phyloP scores from a whole-genome alignment of 2,113 vertebrate species.

The Telmatochromis bifrenatus region DNA sequence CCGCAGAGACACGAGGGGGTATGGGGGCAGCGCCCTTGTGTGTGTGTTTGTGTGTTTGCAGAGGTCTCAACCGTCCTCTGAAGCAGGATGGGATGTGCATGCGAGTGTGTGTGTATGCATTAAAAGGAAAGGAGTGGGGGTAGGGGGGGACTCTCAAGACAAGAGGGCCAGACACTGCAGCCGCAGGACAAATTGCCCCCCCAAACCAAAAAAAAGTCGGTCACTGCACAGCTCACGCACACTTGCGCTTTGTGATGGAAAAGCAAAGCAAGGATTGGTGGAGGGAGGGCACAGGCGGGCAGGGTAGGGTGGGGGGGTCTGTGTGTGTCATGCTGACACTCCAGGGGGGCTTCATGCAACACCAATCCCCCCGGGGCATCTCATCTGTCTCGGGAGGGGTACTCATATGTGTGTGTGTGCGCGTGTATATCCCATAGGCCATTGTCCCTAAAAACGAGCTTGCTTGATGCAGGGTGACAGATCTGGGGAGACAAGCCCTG shows the following conservation, averaged over 20 bases:
- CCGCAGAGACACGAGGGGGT: background rate
- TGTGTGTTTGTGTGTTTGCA: slow-evolving; percentile 15
- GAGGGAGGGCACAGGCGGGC: background rate
- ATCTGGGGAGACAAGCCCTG: slow-evolving; percentile 45
- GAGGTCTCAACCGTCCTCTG: slow-evolving; percentile 14
- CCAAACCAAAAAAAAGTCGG: slow-evolving; percentile 44
- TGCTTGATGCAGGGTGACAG: slow-evolving; percentile 54
- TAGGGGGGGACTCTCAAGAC: slow-evolving; percentile 32
- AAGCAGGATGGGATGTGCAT: background rate
- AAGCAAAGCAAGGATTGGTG: background rate
- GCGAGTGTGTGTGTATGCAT: background rate
- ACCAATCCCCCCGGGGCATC: slow-evolving; percentile 42
- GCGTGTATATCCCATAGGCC: background rate
- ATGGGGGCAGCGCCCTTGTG: background rate
- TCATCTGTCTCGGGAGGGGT: slow-evolving; percentile 38
- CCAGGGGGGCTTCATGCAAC: slow-evolving; percentile 28
- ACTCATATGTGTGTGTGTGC: background rate
- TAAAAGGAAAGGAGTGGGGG: background rate
- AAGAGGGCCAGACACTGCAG: slow-evolving; percentile 56
- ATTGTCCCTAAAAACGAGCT: slow-evolving; percentile 55
- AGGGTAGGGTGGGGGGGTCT: background rate
- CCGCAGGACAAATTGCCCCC: slow-evolving; percentile 44
- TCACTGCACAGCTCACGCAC: slow-evolving; percentile 48
- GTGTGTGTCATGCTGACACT: slow-evolving; percentile 23
- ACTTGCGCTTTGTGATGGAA: slow-evolving; percentile 51